phyloP scores from a whole-genome alignment of 2,797 vertebrate species.

The Rhadinocentrus ornatus region DNA sequence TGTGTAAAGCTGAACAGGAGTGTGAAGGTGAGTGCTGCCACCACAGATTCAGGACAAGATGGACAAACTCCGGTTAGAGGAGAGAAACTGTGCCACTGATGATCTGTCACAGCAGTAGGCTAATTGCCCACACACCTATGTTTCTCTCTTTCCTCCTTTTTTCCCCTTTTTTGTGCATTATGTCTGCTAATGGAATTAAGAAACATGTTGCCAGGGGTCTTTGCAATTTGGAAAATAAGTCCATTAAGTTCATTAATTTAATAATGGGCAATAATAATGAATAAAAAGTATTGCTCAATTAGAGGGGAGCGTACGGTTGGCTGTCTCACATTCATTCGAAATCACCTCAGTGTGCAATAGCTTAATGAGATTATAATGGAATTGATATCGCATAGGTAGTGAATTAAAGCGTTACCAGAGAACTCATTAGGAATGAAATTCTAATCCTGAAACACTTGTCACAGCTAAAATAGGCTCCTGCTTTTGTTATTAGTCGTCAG shows the following conservation, averaged over 20 bases:
- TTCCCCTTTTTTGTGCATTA: slow-evolving; percentile 38
- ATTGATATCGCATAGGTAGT: slow-evolving; percentile 81
- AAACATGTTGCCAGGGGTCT: slow-evolving; percentile 80
- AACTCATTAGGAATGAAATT: slow-evolving; percentile 77
- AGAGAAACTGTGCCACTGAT: slow-evolving; percentile 64
- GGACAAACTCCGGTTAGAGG: slow-evolving; percentile 58
- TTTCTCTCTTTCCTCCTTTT: slow-evolving; percentile 20
- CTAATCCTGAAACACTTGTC: slow-evolving; percentile 78
- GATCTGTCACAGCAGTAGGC: slow-evolving; percentile 73
- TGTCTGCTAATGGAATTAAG: slow-evolving; percentile 78
- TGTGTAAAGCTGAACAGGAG: not conserved
- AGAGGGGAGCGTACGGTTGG: slow-evolving; percentile 70
- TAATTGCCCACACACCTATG: slow-evolving; percentile 72
- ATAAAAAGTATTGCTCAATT: slow-evolving; percentile 84
- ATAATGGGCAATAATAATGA: slow-evolving; percentile 83
- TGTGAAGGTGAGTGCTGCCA: slow-evolving; percentile 58
- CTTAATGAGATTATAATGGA: slow-evolving; percentile 84
- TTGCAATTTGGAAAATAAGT: slow-evolving; percentile 80
- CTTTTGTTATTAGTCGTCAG: slow-evolving; percentile 70
- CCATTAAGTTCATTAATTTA: slow-evolving; percentile 85
- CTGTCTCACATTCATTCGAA: slow-evolving; percentile 75
- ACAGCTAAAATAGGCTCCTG: slow-evolving; percentile 70
- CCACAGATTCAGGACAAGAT: slow-evolving; percentile 47
- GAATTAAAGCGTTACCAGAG: slow-evolving; percentile 81
- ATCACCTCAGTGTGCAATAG: slow-evolving; percentile 76